These are phyloP conservation scores for Archips crataeganus DNA, from an alignment of 2,888 invertebrate genomes.

Conservation along the genomic window DNA sequence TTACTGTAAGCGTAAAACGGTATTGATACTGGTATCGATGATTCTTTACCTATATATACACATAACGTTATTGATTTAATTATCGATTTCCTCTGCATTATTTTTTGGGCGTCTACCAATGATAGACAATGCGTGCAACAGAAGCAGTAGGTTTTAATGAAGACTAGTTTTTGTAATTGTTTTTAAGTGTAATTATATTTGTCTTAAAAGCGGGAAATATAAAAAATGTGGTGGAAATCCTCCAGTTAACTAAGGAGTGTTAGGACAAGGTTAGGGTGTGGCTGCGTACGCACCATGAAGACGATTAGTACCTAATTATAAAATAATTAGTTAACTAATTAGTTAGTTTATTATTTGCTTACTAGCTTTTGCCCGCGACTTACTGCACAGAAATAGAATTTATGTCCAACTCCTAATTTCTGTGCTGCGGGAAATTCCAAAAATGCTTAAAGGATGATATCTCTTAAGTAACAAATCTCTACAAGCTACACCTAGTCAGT, in stretches of 20 bases:
- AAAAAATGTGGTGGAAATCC: background rate
- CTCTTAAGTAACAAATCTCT: too few relatives aligned
- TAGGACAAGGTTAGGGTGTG: background rate
- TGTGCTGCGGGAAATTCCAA: too few relatives aligned
- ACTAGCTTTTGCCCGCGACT: too few relatives aligned
- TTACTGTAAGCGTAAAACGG: slow-evolving; percentile 48
- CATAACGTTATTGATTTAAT: slow-evolving; percentile 57
- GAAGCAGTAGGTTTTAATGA: background rate
- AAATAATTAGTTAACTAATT: background rate
- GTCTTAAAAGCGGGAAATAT: background rate
- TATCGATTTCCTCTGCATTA: slow-evolving; percentile 58
- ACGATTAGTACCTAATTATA: background rate
- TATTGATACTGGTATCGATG: slow-evolving; percentile 30
- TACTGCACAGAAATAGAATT: too few relatives aligned
- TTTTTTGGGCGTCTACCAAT: slow-evolving; percentile 30
- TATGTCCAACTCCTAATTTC: too few relatives aligned
- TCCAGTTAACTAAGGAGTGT: background rate
- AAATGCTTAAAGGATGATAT: too few relatives aligned
- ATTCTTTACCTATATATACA: slow-evolving; percentile 62
- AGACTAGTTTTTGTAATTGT: background rate
- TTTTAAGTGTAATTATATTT: background rate
- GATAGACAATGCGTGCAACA: slow-evolving; percentile 29
- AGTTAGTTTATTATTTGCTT: too few relatives aligned
- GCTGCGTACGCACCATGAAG: background rate
- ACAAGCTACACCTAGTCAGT: too few relatives aligned